phyloP scores from a whole-genome alignment of 2,113 vertebrate species.

The Isurus oxyrinchus region DNA sequence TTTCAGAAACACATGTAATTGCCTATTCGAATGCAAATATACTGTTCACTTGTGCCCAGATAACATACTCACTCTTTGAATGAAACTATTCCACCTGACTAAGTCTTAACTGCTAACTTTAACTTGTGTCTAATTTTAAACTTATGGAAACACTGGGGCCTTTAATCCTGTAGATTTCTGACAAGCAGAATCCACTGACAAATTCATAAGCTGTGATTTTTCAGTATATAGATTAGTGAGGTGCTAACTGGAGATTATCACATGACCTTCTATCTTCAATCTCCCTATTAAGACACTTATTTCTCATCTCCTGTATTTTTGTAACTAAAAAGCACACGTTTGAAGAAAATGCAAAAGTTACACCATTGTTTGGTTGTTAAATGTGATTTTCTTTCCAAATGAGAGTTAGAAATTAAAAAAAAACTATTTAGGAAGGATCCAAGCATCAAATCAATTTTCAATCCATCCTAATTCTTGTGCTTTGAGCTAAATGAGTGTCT shows the following conservation, averaged over 20 bases:
- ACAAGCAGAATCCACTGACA: background rate
- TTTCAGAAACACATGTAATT: background rate
- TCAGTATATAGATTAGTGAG: background rate
- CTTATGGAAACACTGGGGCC: background rate
- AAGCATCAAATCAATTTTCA: background rate
- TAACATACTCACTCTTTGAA: background rate
- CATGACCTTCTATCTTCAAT: background rate
- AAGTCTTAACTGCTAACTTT: background rate
- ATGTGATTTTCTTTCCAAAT: background rate
- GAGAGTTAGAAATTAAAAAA: background rate
- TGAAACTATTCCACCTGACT: background rate
- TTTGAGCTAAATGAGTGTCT: background rate
- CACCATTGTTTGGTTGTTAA: background rate
- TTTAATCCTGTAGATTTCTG: background rate
- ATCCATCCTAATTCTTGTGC: no score
- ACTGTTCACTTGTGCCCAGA: background rate
- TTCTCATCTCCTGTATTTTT: background rate
- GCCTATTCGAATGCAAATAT: background rate
- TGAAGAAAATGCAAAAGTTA: background rate
- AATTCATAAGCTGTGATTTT: background rate
- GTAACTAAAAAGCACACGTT: background rate
- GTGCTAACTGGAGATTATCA: background rate
- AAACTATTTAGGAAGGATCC: background rate
- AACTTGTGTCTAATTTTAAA: background rate
- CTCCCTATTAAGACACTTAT: background rate